phyloP scores from a whole-genome alignment of 2,797 vertebrate genomes.

The Taenioides sp. region DNA sequence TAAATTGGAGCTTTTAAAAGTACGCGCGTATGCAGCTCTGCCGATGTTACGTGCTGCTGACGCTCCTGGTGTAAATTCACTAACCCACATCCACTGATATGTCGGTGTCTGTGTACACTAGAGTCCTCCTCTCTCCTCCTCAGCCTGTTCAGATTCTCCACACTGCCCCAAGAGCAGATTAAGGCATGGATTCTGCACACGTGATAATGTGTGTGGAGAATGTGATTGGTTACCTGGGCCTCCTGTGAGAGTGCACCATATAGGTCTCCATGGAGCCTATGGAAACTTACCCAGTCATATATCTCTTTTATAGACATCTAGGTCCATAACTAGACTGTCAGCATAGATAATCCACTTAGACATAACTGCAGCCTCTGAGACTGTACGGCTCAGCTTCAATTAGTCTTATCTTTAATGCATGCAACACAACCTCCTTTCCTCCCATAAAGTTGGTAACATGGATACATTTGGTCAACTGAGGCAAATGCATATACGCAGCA shows the following conservation, averaged over 20 bases:
- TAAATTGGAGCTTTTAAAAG: no score
- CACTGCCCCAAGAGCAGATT: constrained; percentile 20
- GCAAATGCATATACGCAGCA: neutral
- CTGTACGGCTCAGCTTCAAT: neutral
- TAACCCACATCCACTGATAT: constrained; percentile 2
- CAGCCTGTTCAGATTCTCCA: constrained; percentile 7
- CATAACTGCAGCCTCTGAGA: neutral
- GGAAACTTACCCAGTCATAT: constrained; percentile 19
- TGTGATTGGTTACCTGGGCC: constrained; percentile 32
- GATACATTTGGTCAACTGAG: neutral
- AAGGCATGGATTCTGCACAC: constrained; percentile 11
- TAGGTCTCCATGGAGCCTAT: constrained; percentile 14
- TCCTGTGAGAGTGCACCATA: constrained; percentile 20
- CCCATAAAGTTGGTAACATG: neutral
- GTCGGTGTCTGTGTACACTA: neutral
- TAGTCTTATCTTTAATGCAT: neutral
- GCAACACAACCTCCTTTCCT: neutral
- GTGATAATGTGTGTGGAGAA: constrained; percentile 30
- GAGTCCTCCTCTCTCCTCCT: neutral
- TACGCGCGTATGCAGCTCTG: no score
- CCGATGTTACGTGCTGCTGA: no score
- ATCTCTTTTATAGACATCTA: constrained; percentile 31
- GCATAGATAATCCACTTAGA: constrained; percentile 15
- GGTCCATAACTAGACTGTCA: constrained; percentile 24
- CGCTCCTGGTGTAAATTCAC: constrained; percentile 26